Conservation (phyloP, 2,113 vertebrate genomes). For the Oophaga pumilio region DNA sequence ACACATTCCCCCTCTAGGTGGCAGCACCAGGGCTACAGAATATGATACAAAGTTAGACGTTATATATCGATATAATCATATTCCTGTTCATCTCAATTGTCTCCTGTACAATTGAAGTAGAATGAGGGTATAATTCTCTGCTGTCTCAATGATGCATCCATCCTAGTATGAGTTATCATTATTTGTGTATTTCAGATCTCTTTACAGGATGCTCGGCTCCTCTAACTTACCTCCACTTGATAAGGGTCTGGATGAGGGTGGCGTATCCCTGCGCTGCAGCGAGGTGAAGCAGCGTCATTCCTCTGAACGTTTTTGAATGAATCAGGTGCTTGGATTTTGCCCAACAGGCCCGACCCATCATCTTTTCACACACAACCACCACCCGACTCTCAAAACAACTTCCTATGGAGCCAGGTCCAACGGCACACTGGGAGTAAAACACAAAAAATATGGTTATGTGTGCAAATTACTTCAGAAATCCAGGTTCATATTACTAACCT, state of each 20-base stretch:
- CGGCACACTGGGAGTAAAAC: constrained; percentile 71
- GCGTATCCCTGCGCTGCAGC: constrained; percentile 97
- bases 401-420: constrained; percentile 81
- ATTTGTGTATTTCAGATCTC: neutral
- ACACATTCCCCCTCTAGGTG: neutral
- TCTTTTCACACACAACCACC: constrained; percentile 98
- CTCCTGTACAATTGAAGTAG: neutral
- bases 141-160: neutral
- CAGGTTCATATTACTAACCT: too few species aligned
- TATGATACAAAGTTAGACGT: neutral
- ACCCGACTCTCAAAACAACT: constrained; percentile 97
- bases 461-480: neutral
- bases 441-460: neutral
- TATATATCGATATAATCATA: neutral
- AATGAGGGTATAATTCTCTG: neutral
- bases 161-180: neutral
- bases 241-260: constrained; percentile 97
- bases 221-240: constrained; percentile 96
- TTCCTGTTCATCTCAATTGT: neutral
- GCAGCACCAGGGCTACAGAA: neutral
- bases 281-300: constrained; percentile 96
- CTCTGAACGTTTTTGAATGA: constrained; percentile 97
- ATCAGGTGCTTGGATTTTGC: constrained; percentile 98
- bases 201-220: neutral
- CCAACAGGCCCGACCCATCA: constrained; percentile 99